These are phyloP conservation scores for Acipenser oxyrinchus DNA, from an alignment of 2,797 vertebrate genomes.

Conservation along the genomic window DNA sequence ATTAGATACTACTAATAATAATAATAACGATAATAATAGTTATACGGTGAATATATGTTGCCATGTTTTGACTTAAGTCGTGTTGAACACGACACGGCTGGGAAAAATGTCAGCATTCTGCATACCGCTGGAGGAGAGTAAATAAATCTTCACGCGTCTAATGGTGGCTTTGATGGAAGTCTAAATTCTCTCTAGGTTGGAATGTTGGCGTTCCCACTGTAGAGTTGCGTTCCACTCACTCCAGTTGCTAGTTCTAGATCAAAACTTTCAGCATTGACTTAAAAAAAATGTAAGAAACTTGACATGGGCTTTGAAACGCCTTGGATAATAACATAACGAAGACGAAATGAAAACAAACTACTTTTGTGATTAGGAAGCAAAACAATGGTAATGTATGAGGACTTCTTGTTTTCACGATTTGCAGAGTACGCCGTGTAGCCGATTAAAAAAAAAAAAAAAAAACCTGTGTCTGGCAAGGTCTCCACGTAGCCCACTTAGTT, in stretches of 20 bases:
- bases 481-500: no score
- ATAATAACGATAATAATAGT: no score
- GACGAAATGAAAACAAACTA: background rate
- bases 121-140: no score
- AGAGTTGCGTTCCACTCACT: conserved; percentile 32
- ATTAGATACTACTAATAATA: no score
- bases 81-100: no score
- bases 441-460: background rate
- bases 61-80: no score
- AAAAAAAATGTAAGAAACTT: conserved; percentile 31
- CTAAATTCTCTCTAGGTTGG: conserved; percentile 35
- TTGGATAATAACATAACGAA: no score
- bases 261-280: conserved; percentile 26
- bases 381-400: conserved; percentile 13
- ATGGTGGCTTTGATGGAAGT: conserved; percentile 15
- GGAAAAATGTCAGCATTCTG: no score
- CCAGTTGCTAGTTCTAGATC: conserved; percentile 18
- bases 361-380: background rate
- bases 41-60: no score
- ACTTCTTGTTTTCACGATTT: conserved; percentile 15
- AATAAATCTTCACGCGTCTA: no score
- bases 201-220: conserved; percentile 35
- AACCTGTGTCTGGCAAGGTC: background rate
- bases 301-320: background rate
- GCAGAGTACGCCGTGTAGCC: no score